phyloP scores from a whole-genome alignment of 2,113 vertebrate genomes.

The Entosphenus tridentatus region DNA sequence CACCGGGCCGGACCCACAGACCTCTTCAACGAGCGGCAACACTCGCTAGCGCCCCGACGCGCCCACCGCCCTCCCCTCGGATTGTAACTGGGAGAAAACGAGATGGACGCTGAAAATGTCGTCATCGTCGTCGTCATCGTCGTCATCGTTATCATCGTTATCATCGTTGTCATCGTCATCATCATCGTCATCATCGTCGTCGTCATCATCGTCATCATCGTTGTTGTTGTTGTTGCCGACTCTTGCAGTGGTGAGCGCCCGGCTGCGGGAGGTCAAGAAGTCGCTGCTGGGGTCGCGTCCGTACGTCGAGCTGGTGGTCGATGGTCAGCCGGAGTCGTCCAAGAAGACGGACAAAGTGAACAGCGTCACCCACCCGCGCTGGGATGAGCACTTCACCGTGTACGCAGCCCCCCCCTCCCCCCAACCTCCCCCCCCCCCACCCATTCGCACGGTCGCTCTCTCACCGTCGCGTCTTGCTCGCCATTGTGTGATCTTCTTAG shows the following conservation, averaged over 20 bases:
- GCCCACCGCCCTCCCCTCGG: too few species aligned
- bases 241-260: neutral
- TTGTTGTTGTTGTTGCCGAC: neutral
- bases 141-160: neutral
- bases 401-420: neutral
- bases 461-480: too few species aligned
- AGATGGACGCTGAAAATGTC: too few species aligned
- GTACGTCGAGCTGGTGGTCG: conserved; percentile 4
- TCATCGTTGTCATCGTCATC: neutral
- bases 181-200: neutral
- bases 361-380: neutral
- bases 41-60: too few species aligned
- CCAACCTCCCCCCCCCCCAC: too few species aligned
- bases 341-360: conserved; percentile 1
- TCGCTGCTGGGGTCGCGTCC: neutral
- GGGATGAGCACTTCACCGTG: conserved; percentile 3
- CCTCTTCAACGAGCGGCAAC: too few species aligned
- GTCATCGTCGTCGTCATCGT: neutral
- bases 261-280: neutral
- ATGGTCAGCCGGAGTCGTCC: neutral
- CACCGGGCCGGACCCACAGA: too few species aligned
- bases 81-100: too few species aligned
- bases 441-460: too few species aligned
- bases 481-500: too few species aligned
- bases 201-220: neutral